These are phyloP conservation scores for Caligus rogercresseyi DNA, from an alignment of 1,140 invertebrate species.

Conservation along the genomic window DNA sequence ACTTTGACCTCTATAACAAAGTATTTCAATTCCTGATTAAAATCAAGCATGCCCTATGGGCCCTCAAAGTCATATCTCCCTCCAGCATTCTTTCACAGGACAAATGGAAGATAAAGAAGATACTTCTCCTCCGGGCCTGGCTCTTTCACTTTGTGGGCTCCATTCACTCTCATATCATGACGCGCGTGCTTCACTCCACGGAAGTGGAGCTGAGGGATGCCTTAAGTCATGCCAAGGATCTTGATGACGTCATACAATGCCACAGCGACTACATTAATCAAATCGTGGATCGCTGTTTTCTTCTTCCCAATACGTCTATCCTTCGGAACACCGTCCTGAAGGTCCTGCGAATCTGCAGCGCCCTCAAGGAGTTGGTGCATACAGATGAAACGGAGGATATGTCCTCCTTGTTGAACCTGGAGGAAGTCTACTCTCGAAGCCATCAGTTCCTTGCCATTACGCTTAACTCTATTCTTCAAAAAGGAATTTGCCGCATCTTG, in stretches of 20 bases:
- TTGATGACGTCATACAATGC: slow-evolving; percentile 1
- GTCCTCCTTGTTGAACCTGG: background rate
- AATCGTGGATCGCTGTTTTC: slow-evolving; percentile 18
- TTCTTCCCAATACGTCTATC: background rate
- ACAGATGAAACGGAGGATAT: background rate
- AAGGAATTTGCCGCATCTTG: slow-evolving; percentile 14
- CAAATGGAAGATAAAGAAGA: slow-evolving; percentile 29
- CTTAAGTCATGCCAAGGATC: slow-evolving; percentile 1
- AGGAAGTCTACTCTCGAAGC: background rate
- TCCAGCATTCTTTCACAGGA: slow-evolving; percentile 15
- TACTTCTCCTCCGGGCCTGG: slow-evolving; percentile 41
- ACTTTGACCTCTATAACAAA: slow-evolving; percentile 36
- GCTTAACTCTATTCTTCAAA: slow-evolving; percentile 10
- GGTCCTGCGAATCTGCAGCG: background rate
- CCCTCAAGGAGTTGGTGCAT: background rate
- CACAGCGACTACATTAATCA: background rate
- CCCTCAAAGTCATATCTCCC: slow-evolving; percentile 34
- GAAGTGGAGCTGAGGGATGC: slow-evolving; percentile 31
- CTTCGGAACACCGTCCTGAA: slow-evolving; percentile 8
- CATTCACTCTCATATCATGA: slow-evolving; percentile 43
- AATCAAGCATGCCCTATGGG: slow-evolving; percentile 42
- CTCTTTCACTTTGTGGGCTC: slow-evolving; percentile 41
- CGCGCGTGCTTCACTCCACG: slow-evolving; percentile 39
- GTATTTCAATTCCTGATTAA: slow-evolving; percentile 43
- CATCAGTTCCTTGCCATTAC: slow-evolving; percentile 13